These are phyloP conservation scores for Camponotus vicinus DNA, from an alignment of 1,140 invertebrate genomes.

Conservation along the genomic window DNA sequence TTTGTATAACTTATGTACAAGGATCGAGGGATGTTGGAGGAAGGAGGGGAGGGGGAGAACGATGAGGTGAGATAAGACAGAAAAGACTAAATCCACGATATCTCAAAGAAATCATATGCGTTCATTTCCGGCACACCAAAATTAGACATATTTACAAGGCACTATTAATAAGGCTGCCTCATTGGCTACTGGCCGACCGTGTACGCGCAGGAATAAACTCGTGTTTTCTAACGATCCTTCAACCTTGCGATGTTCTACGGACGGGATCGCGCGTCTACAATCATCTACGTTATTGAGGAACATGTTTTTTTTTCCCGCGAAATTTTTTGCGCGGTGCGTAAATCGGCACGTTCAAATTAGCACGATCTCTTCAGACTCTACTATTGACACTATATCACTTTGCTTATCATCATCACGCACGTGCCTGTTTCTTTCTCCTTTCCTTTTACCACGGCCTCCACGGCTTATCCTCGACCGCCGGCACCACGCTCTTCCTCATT, in stretches of 20 bases:
- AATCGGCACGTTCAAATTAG: constrained; percentile 34
- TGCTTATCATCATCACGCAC: constrained; percentile 38
- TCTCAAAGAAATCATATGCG: constrained; percentile 1
- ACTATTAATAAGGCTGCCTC: constrained; percentile 82
- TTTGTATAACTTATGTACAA: constrained; percentile 78
- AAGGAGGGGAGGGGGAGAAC: neutral
- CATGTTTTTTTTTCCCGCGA: constrained; percentile 64
- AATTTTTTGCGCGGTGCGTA: constrained; percentile 3
- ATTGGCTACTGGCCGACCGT: constrained; percentile 82
- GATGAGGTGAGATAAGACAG: constrained; percentile 5
- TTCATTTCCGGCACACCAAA: neutral
- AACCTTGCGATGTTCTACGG: constrained; percentile 10
- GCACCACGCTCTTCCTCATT: constrained; percentile 88
- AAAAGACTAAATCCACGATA: constrained; percentile 24
- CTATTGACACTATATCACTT: constrained; percentile 58
- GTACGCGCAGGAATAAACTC: constrained; percentile 61
- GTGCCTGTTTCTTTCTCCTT: neutral
- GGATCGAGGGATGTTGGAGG: neutral
- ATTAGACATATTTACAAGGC: constrained; percentile 81
- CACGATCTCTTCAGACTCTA: constrained; percentile 27
- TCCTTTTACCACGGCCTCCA: constrained; percentile 91
- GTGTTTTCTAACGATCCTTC: constrained; percentile 32
- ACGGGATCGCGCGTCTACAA: constrained; percentile 36
- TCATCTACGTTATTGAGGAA: constrained; percentile 67
- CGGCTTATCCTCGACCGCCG: constrained; percentile 86